Conservation (phyloP, 92 coral and sea anemone species). For the Siderastrea siderea region DNA sequence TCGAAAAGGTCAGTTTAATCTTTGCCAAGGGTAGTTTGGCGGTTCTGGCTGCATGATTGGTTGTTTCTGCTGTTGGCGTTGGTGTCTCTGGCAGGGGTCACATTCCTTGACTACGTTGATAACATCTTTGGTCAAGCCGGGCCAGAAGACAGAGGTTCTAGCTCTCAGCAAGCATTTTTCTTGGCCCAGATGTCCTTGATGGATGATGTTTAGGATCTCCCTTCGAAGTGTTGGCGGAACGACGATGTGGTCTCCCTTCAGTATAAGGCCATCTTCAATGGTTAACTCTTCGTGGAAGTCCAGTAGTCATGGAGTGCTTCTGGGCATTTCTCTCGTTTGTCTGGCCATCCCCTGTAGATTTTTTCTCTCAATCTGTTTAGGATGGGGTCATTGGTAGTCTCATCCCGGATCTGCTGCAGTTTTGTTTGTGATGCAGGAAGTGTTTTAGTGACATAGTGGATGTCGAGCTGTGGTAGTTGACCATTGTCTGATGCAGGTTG, state of each 20-base stretch:
- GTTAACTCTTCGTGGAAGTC: constrained; percentile 72
- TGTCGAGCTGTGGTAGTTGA: no score
- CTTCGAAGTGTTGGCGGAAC: constrained; percentile 53
- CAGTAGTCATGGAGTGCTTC: constrained; percentile 71
- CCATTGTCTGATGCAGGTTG: no score
- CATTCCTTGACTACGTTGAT: constrained; percentile 41
- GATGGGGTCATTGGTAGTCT: no score
- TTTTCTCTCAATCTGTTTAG: no score
- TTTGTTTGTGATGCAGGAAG: no score
- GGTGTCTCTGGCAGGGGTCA: constrained; percentile 62
- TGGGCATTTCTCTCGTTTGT: no score
- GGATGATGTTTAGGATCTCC: constrained; percentile 57
- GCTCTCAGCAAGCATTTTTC: no score
- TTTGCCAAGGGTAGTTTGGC: constrained; percentile 66
- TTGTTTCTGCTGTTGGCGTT: constrained; percentile 43
- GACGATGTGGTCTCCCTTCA: constrained; percentile 44
- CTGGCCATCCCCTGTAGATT: no score
- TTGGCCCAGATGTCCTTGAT: constrained; percentile 61
- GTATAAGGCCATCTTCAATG: constrained; percentile 60
- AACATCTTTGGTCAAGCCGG: constrained; percentile 66
- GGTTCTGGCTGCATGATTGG: no score
- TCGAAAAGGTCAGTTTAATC: constrained; percentile 53
- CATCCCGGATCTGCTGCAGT: no score
- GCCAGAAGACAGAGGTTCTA: constrained; percentile 76
- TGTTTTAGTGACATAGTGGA: no score